phyloP scores from a whole-genome alignment of 2,888 invertebrate genomes.

The Polydrusus tereticollis region DNA sequence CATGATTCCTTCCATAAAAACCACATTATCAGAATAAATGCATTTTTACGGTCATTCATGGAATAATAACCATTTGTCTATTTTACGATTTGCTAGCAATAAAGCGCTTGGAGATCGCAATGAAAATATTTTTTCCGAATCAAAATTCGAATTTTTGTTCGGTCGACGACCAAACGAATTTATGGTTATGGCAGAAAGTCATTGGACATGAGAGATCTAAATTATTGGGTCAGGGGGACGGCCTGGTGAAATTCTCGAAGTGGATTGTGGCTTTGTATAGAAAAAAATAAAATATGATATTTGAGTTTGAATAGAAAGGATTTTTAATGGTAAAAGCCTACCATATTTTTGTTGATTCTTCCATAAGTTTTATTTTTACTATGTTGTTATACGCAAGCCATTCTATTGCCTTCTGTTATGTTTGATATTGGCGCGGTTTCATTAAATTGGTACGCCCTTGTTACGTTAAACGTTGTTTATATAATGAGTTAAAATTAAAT shows the following conservation, averaged over 20 bases:
- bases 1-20: neutral
- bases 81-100: conserved; percentile 52
- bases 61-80: conserved; percentile 52
- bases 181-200: conserved; percentile 60
- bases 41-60: conserved; percentile 32
- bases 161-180: conserved; percentile 51
- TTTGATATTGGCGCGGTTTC: no score
- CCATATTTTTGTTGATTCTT: neutral
- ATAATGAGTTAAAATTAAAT: no score
- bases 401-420: no score
- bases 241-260: conserved; percentile 17
- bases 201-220: conserved; percentile 37
- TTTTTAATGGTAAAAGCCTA: neutral
- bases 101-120: conserved; percentile 51
- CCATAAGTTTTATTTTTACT: neutral
- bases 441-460: no score
- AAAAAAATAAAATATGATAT: neutral
- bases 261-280: neutral
- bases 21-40: conserved; percentile 40
- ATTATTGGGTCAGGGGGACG: conserved; percentile 39
- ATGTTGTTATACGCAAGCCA: no score
- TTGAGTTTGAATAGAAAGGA: neutral
- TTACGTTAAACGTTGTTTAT: no score
- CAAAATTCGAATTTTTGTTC: conserved; percentile 57
- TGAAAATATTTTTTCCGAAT: conserved; percentile 58